A percentile compares a stretch with the other conserved stretches of the same genome.
Evolutionary conservation across 92 coral and sea anemone genomes (phyloP).

Genomic region (Bergia puertoricense): DNA sequence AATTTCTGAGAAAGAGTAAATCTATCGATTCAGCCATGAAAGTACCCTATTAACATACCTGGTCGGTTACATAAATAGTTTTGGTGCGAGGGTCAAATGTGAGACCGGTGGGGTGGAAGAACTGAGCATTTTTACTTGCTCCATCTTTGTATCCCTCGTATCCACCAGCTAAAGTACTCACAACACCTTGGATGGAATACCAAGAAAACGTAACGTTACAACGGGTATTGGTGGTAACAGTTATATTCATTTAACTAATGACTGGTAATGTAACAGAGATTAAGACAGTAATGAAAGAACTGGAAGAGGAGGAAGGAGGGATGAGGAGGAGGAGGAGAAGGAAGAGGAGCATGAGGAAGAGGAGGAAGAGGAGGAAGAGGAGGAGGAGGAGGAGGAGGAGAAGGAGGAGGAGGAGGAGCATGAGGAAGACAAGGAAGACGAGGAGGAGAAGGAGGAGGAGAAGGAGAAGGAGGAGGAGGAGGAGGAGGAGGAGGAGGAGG

Average conservation of each 20-base stretch:
- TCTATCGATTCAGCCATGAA: too few species aligned
- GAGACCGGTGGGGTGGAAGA: constrained; percentile 83
- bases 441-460: not conserved
- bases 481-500: not conserved
- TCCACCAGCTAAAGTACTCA: constrained; percentile 78
- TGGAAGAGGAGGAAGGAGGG: not conserved
- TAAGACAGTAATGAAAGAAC: not conserved
- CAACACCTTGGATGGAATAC: constrained; percentile 51
- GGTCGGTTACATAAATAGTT: constrained; percentile 79
- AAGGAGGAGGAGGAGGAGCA: not conserved
- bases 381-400: not conserved
- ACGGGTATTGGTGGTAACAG: not conserved
- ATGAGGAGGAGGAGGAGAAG: not conserved
- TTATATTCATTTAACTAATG: too few species aligned
- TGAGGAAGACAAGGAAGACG: not conserved
- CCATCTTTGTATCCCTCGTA: constrained; percentile 70
- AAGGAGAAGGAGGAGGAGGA: not conserved
- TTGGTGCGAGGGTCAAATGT: constrained; percentile 68
- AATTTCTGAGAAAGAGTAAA: too few species aligned
- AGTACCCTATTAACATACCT: constrained; percentile 42
- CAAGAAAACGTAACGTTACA: not conserved
- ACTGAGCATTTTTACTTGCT: constrained; percentile 56
- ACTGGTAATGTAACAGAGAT: too few species aligned
- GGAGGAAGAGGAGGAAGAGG: not conserved
- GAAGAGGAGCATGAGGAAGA: not conserved